Base-by-base conservation (phyloP, 2,888 invertebrate genomes). In the Anthoptus insignis region DNA sequence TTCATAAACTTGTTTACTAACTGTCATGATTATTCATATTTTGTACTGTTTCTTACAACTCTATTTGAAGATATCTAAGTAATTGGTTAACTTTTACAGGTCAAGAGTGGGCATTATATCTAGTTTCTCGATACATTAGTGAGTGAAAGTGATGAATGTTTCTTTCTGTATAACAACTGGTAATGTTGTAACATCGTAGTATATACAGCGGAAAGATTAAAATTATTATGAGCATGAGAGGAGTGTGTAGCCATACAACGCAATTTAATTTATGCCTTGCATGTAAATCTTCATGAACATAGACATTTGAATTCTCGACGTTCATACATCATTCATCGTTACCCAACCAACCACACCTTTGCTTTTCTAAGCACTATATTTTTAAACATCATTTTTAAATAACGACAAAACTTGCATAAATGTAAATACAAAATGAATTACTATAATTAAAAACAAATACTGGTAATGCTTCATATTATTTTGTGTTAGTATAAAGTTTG, bases 241-340 rank as follows among this genome's bases (percentile, higher is more conserved):
- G 2, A 22, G 16, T 61, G 19, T 61, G n/a, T 53, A 22, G 57
- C 16, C 7, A 13, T 49, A 49, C 16, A 21, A 14, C 54, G 8
- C 32, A 45, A 47, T 54, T 42, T 60, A 45, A 61, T 63, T 63
- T 56, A 56, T 27, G 49, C 63, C 49, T 63, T 49, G 63, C 63
- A 63, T 63, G 63, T 29, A 37, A 54, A 61, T 61, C 54, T 16
- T 61, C 29, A 21, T 54, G 24, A 27, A 13, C 24, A 52, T 52
- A 27, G 13, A 29, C 49, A 63, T 57, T 49, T 53, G 47, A 39
- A 39, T 56, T 19, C 22, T 63, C 34, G 56, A 49, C 29, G 49
- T 49, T 13, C 63, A 56, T 57, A 50, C 37, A 54, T 63, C 29
- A 50, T 42, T 57, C 57, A 57, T 56, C 16, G 21, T 39, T 39